Percentiles rank a stretch among this genome's conserved stretches.
Evolutionary conservation across 2,113 vertebrate genomes (phyloP).

Genomic region (Myotis lucifugus): DNA sequence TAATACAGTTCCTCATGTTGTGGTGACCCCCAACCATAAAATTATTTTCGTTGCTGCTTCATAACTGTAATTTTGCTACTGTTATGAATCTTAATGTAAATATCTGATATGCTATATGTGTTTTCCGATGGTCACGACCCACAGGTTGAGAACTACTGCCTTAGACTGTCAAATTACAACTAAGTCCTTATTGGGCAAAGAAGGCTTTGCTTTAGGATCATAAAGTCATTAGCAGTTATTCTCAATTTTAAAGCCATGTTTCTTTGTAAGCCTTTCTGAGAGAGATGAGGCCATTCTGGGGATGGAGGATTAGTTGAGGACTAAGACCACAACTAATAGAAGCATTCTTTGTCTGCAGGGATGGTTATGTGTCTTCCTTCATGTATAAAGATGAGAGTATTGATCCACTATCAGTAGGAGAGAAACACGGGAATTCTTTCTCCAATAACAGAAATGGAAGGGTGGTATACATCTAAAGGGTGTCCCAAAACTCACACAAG

Average conservation of each 20-base stretch:
- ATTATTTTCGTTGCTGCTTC: too few relatives aligned
- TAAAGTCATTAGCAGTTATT: neutral
- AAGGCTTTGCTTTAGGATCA: neutral
- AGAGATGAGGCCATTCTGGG: neutral
- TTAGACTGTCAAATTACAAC: neutral
- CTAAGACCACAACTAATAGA: neutral
- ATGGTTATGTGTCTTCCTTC: neutral
- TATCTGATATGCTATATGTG: too few relatives aligned
- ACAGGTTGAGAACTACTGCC: too few relatives aligned
- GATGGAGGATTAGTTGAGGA: neutral
- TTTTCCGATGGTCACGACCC: too few relatives aligned
- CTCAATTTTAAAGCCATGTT: constrained; percentile 20
- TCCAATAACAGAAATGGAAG: constrained; percentile 15
- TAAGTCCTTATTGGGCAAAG: neutral
- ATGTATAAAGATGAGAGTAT: neutral
- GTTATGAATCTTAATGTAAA: too few relatives aligned
- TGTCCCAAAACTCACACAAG: too few relatives aligned
- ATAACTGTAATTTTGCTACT: too few relatives aligned
- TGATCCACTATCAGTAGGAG: neutral
- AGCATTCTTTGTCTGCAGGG: neutral
- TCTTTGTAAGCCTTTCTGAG: constrained; percentile 14
- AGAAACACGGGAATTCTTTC: neutral
- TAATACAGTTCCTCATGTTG: too few relatives aligned
- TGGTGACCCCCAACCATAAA: too few relatives aligned
- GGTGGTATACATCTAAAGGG: neutral